Percentiles rank a stretch among this genome's conserved stretches.
Conservation (phyloP, 1,140 invertebrate genomes). For the Bemisia tabaci region DNA sequence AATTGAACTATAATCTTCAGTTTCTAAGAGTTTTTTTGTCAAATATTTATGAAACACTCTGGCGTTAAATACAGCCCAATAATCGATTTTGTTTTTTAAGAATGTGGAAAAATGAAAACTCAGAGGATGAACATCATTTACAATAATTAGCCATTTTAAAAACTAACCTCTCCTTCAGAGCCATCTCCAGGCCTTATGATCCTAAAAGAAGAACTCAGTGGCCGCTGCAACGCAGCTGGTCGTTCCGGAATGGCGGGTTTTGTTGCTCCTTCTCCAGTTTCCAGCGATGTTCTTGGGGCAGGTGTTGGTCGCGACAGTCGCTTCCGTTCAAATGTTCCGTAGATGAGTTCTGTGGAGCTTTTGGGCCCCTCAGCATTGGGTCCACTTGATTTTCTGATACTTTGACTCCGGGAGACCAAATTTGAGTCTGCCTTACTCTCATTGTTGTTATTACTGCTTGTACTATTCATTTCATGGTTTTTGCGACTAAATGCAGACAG, state of each 20-base stretch:
- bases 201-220: constrained; percentile 28
- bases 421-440: not conserved
- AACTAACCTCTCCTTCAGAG: not conserved
- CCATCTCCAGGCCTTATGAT: constrained; percentile 14
- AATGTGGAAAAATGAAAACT: too few relatives aligned
- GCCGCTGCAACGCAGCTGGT: constrained; percentile 45
- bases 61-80: too few relatives aligned
- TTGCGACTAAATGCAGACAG: not conserved
- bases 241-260: constrained; percentile 58
- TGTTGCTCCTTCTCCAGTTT: not conserved
- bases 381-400: not conserved
- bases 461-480: constrained; percentile 2
- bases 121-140: too few relatives aligned
- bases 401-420: not conserved
- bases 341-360: not conserved
- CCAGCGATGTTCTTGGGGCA: constrained; percentile 20
- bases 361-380: not conserved
- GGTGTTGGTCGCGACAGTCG: constrained; percentile 18
- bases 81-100: too few relatives aligned
- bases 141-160: too few relatives aligned
- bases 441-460: not conserved
- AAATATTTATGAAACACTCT: too few relatives aligned
- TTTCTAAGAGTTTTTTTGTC: too few relatives aligned
- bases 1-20: too few relatives aligned
- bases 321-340: constrained; percentile 12